A percentile compares a stretch with the other conserved stretches of the same genome.
Evolutionary conservation across 2,113 vertebrate genomes (phyloP).

Genomic region (Psilopsiagon aymara): DNA sequence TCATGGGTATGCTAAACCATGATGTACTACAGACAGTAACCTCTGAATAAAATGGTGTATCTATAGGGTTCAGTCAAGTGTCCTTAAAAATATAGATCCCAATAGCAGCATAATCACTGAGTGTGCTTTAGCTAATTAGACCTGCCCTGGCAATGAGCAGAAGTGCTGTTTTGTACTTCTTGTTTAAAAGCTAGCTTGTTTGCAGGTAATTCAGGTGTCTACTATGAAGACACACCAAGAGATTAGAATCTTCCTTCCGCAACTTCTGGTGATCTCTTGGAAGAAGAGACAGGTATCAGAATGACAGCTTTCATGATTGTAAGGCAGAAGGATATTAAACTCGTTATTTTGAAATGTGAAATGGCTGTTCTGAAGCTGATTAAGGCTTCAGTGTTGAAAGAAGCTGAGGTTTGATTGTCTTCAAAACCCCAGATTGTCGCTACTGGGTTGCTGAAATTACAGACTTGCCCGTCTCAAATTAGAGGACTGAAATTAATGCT

Average conservation of each 20-base stretch:
- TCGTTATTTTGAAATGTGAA: not conserved
- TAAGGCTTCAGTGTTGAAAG: not conserved
- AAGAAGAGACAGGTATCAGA: not conserved
- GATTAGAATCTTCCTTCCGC: not conserved
- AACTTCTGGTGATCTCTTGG: not conserved
- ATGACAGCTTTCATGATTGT: not conserved
- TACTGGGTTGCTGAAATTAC: not conserved
- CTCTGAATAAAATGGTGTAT: not conserved
- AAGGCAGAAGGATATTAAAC: not conserved
- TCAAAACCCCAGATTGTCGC: not conserved
- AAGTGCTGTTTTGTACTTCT: not conserved
- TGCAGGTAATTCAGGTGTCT: not conserved
- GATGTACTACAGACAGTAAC: not conserved
- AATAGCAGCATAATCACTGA: not conserved
- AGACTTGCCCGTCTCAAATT: not conserved
- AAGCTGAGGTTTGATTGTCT: not conserved
- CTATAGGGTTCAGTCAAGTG: not conserved
- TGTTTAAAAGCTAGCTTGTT: not conserved
- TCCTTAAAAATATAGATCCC: not conserved
- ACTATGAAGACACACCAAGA: not conserved
- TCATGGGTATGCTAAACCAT: not conserved
- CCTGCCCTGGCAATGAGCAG: not conserved
- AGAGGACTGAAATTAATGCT: not conserved
- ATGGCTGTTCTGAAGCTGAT: not conserved
- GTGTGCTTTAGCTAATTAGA: not conserved